phyloP scores from a whole-genome alignment of 2,113 vertebrate species.

The Corapipo altera region DNA sequence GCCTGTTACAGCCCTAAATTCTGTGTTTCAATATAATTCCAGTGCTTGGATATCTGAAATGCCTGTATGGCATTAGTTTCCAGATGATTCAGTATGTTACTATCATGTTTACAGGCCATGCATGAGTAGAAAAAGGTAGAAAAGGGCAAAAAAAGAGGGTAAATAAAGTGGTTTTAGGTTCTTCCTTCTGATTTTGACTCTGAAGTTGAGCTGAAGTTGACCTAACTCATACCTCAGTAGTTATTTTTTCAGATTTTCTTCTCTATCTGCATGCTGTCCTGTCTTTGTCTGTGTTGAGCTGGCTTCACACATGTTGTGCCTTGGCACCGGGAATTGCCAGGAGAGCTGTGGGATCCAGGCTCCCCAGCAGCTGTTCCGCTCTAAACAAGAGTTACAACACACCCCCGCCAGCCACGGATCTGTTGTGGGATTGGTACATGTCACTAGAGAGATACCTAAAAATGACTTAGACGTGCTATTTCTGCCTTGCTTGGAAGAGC shows the following conservation, averaged over 20 bases:
- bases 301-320: rapidly evolving
- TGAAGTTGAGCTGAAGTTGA: background rate
- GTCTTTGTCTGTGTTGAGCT: background rate
- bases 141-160: background rate
- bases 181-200: background rate
- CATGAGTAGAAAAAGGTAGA: background rate
- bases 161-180: background rate
- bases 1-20: background rate
- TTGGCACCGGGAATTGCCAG: background rate
- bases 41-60: background rate
- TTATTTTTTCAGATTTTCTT: background rate
- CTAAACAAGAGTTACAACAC: rapidly evolving
- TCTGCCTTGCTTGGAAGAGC: background rate
- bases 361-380: background rate
- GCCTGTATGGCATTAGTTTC: background rate
- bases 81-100: background rate
- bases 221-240: background rate
- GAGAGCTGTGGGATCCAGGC: background rate
- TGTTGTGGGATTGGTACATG: background rate
- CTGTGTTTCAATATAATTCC: background rate
- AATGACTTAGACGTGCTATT: background rate
- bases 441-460: background rate
- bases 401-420: rapidly evolving
- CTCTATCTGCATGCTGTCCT: rapidly evolving
- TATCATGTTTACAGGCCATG: background rate